phyloP scores from a whole-genome alignment of 1,140 invertebrate genomes.

The Radopholus similis region DNA sequence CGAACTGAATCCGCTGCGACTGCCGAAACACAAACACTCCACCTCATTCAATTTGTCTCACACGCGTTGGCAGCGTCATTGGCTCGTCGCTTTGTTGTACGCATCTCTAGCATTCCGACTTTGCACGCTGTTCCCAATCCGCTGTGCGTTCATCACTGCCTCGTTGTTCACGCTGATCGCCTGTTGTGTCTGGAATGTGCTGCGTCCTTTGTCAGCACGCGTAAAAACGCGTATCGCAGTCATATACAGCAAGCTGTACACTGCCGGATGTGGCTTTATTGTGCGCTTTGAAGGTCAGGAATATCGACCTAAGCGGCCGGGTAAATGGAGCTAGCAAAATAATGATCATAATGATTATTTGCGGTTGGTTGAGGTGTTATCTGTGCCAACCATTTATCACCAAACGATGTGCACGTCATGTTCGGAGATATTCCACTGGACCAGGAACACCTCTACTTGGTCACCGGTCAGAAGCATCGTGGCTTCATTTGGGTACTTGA shows the following conservation, averaged over 20 bases:
- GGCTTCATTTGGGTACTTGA: slow-evolving; percentile 43
- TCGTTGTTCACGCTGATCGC: slow-evolving; percentile 34
- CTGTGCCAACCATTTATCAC: slow-evolving; percentile 40
- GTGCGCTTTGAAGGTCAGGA: slow-evolving; percentile 33
- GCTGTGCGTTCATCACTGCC: slow-evolving; percentile 25
- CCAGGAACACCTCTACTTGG: slow-evolving; percentile 36
- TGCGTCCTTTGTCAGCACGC: slow-evolving; percentile 22
- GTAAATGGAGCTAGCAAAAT: neutral
- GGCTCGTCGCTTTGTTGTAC: slow-evolving; percentile 5
- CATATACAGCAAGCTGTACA: slow-evolving; percentile 42
- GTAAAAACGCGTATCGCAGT: slow-evolving; percentile 41
- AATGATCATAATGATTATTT: neutral
- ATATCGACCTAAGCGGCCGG: slow-evolving; percentile 34
- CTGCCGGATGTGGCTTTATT: slow-evolving; percentile 38
- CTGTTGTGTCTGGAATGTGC: slow-evolving; percentile 30
- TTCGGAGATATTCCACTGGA: slow-evolving; percentile 36
- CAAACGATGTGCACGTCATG: slow-evolving; percentile 45
- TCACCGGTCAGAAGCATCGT: slow-evolving; percentile 39
- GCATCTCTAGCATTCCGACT: slow-evolving; percentile 23
- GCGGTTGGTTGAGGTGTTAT: slow-evolving; percentile 24
- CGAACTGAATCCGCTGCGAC: slow-evolving; percentile 13
- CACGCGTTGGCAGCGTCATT: slow-evolving; percentile 5
- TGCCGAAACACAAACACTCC: neutral
- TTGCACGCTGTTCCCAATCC: slow-evolving; percentile 18
- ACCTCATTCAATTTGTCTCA: neutral